Evolutionary conservation across 2,113 vertebrate species (phyloP).

Genomic region (Chlamydotis undulata): DNA sequence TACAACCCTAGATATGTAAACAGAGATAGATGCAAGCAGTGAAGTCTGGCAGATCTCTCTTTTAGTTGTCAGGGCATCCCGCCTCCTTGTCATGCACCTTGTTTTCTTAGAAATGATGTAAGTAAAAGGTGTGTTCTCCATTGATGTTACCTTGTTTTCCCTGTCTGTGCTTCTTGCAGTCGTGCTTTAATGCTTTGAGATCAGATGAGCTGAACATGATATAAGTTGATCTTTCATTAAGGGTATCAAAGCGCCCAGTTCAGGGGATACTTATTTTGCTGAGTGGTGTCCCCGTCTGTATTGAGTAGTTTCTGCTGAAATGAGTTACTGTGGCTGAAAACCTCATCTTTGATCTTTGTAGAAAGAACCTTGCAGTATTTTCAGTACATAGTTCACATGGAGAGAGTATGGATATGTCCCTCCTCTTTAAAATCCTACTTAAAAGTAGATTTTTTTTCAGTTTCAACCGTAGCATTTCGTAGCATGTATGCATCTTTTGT

Average conservation of each 20-base stretch:
- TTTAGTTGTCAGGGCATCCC: background rate
- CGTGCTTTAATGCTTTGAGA: background rate
- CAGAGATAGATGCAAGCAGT: background rate
- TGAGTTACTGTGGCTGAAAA: background rate
- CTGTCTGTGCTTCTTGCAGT: background rate
- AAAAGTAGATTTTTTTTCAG: background rate
- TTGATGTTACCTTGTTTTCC: background rate
- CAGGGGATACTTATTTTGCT: background rate
- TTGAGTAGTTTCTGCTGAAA: background rate
- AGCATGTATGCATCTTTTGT: fast-evolving
- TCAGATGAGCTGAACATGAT: background rate
- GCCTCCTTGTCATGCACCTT: background rate
- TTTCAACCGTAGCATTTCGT: background rate
- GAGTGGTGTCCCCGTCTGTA: background rate
- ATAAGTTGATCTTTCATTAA: background rate
- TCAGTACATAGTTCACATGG: background rate
- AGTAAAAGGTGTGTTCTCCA: background rate
- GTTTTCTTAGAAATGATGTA: background rate
- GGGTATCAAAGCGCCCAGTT: background rate
- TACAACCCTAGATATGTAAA: background rate
- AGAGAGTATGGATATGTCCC: background rate
- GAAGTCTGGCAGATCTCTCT: background rate
- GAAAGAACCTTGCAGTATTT: background rate
- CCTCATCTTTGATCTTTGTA: background rate
- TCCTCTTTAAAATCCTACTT: background rate